phyloP scores from a whole-genome alignment of 2,888 invertebrate species.

The Tipula confusa region DNA sequence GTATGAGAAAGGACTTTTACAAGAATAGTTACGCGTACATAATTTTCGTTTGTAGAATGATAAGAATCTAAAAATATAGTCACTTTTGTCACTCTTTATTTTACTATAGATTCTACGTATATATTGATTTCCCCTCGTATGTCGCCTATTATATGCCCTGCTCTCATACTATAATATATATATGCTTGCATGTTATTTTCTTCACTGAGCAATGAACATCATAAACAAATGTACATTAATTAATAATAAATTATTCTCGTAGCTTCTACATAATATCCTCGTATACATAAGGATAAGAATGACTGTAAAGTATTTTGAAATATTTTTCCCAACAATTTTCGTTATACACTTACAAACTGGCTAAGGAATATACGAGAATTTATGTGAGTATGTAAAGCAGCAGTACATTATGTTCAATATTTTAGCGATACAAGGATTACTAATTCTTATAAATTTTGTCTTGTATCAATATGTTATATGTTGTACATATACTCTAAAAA shows the following conservation, averaged over 20 bases:
- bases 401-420: background rate
- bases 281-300: too few species aligned
- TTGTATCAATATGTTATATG: background rate
- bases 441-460: background rate
- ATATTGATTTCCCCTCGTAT: too few species aligned
- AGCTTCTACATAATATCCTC: background rate
- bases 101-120: too few species aligned
- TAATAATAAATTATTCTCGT: background rate
- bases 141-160: too few species aligned
- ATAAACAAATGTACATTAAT: background rate
- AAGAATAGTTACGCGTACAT: too few species aligned
- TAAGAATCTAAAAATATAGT: too few species aligned
- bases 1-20: too few species aligned
- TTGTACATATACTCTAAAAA: background rate
- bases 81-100: too few species aligned
- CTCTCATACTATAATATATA: too few species aligned
- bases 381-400: background rate
- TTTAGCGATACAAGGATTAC: background rate
- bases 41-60: too few species aligned
- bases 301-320: background rate
- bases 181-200: background rate
- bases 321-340: background rate
- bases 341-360: background rate
- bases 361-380: background rate
- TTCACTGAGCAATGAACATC: background rate